phyloP scores from a whole-genome alignment of 2,113 vertebrate genomes.

The Trematomus loennbergii region DNA sequence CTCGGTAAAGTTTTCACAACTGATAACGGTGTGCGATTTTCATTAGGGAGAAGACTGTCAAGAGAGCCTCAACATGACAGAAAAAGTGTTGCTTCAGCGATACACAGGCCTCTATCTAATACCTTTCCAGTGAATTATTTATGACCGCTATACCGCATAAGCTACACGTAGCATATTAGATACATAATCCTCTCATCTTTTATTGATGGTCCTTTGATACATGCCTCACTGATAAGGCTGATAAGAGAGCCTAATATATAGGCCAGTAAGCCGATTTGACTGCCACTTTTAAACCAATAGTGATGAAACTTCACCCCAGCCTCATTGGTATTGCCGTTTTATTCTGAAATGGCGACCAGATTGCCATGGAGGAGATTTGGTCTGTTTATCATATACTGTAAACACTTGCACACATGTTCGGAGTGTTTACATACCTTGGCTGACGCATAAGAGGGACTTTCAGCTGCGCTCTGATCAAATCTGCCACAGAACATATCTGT shows the following conservation, averaged over 20 bases:
- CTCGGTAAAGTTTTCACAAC: slow-evolving; percentile 27
- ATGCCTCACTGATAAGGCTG: slow-evolving; percentile 32
- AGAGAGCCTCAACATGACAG: slow-evolving; percentile 27
- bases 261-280: slow-evolving; percentile 26
- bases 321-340: not conserved
- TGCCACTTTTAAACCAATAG: slow-evolving; percentile 42
- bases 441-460: slow-evolving; percentile 69
- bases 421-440: slow-evolving; percentile 72
- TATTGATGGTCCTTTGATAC: slow-evolving; percentile 65
- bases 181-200: slow-evolving; percentile 63
- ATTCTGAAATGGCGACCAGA: slow-evolving; percentile 4
- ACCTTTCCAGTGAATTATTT: slow-evolving; percentile 73
- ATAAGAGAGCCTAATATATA: slow-evolving; percentile 38
- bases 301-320: slow-evolving; percentile 37
- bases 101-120: slow-evolving; percentile 27
- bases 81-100: slow-evolving; percentile 66
- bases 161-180: slow-evolving; percentile 76
- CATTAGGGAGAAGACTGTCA: slow-evolving; percentile 14
- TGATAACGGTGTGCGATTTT: slow-evolving; percentile 1
- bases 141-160: slow-evolving; percentile 51
- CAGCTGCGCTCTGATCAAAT: slow-evolving; percentile 77
- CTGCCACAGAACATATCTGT: slow-evolving; percentile 70
- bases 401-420: slow-evolving; percentile 46
- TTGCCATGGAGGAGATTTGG: slow-evolving; percentile 36
- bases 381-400: slow-evolving; percentile 51